Conservation (phyloP, 2,888 invertebrate genomes). For the Scaptomyza polygonia region DNA sequence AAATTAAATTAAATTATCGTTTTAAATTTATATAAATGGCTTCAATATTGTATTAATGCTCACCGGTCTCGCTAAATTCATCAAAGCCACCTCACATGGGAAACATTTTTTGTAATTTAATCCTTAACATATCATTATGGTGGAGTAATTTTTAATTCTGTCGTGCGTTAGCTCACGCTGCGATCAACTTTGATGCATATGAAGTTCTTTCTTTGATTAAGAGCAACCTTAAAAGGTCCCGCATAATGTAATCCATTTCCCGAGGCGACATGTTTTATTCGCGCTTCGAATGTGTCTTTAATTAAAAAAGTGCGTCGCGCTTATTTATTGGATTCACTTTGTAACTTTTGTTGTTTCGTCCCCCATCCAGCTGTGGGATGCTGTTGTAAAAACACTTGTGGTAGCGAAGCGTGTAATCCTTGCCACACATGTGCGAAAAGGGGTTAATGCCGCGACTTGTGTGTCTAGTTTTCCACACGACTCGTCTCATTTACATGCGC, state of each 20-base stretch:
- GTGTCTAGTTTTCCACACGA: constrained; percentile 49
- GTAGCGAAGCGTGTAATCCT: constrained; percentile 52
- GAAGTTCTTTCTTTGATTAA: constrained; percentile 32
- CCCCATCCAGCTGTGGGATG: not conserved
- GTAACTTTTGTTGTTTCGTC: constrained; percentile 44
- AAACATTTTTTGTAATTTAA: constrained; percentile 29
- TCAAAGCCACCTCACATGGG: constrained; percentile 1
- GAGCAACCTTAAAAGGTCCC: constrained; percentile 1
- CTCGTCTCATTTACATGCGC: constrained; percentile 48
- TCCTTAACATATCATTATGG: constrained; percentile 18
- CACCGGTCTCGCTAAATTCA: constrained; percentile 1
- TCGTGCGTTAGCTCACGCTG: not conserved
- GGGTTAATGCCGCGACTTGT: constrained; percentile 67
- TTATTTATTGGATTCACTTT: constrained; percentile 66
- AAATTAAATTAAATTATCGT: constrained; percentile 47
- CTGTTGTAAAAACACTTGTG: constrained; percentile 36
- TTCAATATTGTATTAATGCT: constrained; percentile 18
- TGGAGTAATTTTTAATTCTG: constrained; percentile 22
- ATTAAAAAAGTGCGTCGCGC: constrained; percentile 60
- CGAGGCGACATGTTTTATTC: constrained; percentile 12
- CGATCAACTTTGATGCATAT: constrained; percentile 33
- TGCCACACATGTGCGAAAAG: constrained; percentile 63
- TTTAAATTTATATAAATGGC: constrained; percentile 16
- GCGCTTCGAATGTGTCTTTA: constrained; percentile 44
- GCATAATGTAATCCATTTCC: constrained; percentile 12